Evolutionary conservation across 2,888 invertebrate genomes (phyloP), one percentile per base, ranked within the genome.

Genomic region (Eupithecia subfuscata): DNA sequence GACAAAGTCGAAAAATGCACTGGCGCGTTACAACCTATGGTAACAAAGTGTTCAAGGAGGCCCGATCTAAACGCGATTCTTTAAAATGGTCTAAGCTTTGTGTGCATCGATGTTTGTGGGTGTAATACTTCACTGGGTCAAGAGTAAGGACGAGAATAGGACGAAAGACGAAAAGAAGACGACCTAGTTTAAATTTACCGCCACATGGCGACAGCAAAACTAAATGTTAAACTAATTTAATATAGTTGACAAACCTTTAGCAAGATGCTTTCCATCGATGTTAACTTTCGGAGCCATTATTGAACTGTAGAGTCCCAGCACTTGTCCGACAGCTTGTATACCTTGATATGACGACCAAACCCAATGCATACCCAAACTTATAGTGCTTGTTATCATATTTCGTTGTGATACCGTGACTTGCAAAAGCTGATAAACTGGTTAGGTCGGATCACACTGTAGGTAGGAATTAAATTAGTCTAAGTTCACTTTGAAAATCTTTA

Each of bases 251-350:
- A 84, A 77, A 93, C 94, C 94, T 88, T 86, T 91, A 77, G 75
- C 86, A 52, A 94, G 85, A 85, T 94, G 94, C 82, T 90, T 94
- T 40, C 90, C 85, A 84, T 94, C 89, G 78, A 89, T 89, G 78
- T 94, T 87, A 43, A 90, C 84, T 76, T 77, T 89, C 72, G 76
- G 74, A 63, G 84, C 83, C 43, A 43, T 68, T 43, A 68, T 79
- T 87, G 88, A 52, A 86, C 81, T 74, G 90, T 85, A 86, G 84
- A 88, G 87, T 74, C 89, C 86, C 65, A 92, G 78, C 9, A 88
- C 84, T 69, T 87, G 88, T 48, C 86, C 81, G 4, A 91, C 78
- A 40, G 82, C 79, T 37, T 85, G 83, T 60, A 84, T 81, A 43
- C 84, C 84, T 82, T 83, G 86, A 77, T 83, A 80, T 22, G 86